A percentile compares a stretch with the other conserved stretches of the same genome.
Conservation (phyloP, 2,113 vertebrate genomes). For the Grammomys surdaster region DNA sequence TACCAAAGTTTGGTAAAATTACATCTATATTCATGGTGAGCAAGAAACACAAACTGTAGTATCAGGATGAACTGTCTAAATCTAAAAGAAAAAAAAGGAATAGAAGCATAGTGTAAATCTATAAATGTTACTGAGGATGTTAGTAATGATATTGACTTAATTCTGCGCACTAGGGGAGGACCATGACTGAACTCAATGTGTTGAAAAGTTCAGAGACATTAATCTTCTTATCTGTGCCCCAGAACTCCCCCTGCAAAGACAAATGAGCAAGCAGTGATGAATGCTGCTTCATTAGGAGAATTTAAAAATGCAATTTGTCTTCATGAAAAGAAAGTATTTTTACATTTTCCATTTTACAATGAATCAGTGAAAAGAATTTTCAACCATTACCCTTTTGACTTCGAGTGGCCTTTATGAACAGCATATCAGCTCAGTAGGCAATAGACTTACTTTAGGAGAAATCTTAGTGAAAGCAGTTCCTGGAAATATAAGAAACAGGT, state of each 20-base stretch:
- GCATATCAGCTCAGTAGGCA: slow-evolving; percentile 58
- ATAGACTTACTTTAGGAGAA: slow-evolving; percentile 69
- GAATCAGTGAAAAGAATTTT: slow-evolving; percentile 81
- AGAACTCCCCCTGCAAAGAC: slow-evolving; percentile 86
- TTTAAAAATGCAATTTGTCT: slow-evolving; percentile 89
- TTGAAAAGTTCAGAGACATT: slow-evolving; percentile 88
- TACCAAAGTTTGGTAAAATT: slow-evolving; percentile 48
- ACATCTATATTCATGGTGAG: slow-evolving; percentile 46
- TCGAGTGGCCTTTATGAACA: slow-evolving; percentile 67
- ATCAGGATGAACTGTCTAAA: slow-evolving; percentile 46
- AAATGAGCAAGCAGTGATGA: slow-evolving; percentile 87
- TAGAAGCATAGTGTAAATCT: slow-evolving; percentile 78
- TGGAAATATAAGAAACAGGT: slow-evolving; percentile 1
- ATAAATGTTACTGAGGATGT: slow-evolving; percentile 78
- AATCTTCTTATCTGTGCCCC: slow-evolving; percentile 87
- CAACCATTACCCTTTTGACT: slow-evolving; percentile 82
- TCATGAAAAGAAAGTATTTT: slow-evolving; percentile 86
- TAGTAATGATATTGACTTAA: slow-evolving; percentile 83
- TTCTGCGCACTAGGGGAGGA: slow-evolving; percentile 75
- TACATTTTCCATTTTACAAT: slow-evolving; percentile 85
- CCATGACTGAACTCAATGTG: slow-evolving; percentile 80
- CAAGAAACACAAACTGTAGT: slow-evolving; percentile 66
- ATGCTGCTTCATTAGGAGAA: slow-evolving; percentile 88
- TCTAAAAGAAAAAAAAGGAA: slow-evolving; percentile 48
- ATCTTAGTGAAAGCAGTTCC: slow-evolving; percentile 55